phyloP scores from a whole-genome alignment of 2,888 invertebrate genomes.

The Cosmia trapezina region DNA sequence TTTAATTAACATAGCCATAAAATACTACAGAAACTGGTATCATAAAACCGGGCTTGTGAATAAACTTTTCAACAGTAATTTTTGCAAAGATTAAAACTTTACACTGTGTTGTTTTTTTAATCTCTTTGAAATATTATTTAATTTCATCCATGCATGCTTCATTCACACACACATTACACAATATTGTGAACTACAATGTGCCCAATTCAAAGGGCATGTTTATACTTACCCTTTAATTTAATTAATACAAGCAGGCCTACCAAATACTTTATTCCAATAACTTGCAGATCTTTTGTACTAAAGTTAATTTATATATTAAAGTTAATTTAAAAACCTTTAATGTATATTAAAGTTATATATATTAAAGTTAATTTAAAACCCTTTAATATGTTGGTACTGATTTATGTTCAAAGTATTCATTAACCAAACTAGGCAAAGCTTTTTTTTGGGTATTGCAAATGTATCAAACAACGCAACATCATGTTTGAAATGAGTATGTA shows the following conservation, averaged over 20 bases:
- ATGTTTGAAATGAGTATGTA: background rate
- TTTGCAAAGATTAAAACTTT: constrained; percentile 3
- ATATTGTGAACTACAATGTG: background rate
- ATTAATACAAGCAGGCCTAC: background rate
- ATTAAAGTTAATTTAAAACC: background rate
- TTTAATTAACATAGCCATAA: constrained; percentile 53
- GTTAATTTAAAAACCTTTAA: too few relatives aligned
- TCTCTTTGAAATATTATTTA: background rate
- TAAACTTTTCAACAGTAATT: constrained; percentile 16
- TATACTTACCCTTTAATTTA: background rate
- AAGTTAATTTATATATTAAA: too few relatives aligned
- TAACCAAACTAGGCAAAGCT: background rate
- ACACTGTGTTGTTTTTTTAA: background rate
- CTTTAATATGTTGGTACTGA: background rate
- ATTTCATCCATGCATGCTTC: background rate
- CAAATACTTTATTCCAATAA: background rate
- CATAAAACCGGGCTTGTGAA: constrained; percentile 45
- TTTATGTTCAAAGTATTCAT: background rate
- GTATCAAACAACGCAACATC: background rate
- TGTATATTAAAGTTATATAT: background rate
- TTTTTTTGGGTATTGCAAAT: background rate
- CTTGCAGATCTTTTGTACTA: background rate
- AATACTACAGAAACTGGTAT: constrained; percentile 47
- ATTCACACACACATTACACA: background rate
- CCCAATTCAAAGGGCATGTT: background rate